These are phyloP conservation scores for Crypturellus undulatus DNA, from an alignment of 2,113 vertebrate genomes.

Conservation along the genomic window DNA sequence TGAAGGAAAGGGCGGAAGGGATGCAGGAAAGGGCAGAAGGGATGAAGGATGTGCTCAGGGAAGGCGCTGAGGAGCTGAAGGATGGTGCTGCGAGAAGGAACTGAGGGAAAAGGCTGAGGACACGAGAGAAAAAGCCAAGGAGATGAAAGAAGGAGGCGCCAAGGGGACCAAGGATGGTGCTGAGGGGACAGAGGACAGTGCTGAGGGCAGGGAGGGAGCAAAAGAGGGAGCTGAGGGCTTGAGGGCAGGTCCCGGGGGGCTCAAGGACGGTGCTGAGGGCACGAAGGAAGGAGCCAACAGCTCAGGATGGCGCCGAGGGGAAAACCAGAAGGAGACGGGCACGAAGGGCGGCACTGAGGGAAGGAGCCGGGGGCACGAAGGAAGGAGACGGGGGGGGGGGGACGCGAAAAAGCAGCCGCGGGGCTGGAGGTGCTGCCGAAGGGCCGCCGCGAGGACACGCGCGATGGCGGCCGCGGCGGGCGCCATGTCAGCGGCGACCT, in stretches of 20 bases:
- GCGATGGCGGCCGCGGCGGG: too few species aligned
- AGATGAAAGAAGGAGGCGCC: too few species aligned
- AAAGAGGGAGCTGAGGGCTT: not conserved
- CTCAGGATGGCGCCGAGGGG: not conserved
- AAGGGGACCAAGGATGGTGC: not conserved
- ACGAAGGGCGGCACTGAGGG: not conserved
- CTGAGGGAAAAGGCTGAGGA: not conserved
- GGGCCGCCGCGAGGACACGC: too few species aligned
- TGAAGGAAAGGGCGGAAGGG: too few species aligned
- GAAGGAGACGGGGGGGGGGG: too few species aligned
- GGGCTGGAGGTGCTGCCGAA: too few species aligned
- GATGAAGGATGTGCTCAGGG: not conserved
- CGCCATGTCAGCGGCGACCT: not conserved
- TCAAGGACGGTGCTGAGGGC: not conserved
- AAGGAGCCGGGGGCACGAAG: not conserved
- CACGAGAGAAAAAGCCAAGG: not conserved
- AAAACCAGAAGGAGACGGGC: too few species aligned
- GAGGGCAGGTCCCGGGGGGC: not conserved
- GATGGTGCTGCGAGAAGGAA: not conserved
- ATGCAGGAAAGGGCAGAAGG: not conserved
- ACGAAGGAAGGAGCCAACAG: too few species aligned
- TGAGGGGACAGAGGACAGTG: not conserved
- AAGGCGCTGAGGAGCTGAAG: not conserved
- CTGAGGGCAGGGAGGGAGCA: not conserved
- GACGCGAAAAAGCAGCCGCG: too few species aligned